phyloP scores from a whole-genome alignment of 2,797 vertebrate genomes.

The Sebastes baramenuke region DNA sequence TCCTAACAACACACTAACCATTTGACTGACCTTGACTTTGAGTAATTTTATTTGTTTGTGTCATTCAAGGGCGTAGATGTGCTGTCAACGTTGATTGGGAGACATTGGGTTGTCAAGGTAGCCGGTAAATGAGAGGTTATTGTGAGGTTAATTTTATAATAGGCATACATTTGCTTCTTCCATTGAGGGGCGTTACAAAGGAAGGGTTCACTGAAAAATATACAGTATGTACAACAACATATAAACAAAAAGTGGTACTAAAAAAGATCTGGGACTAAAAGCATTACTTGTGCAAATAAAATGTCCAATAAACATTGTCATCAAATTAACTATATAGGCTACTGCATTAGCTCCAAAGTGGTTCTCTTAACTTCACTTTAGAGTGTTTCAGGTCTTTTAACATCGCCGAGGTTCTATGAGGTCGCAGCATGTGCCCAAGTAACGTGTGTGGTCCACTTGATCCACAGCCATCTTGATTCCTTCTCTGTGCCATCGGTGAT shows the following conservation, averaged over 20 bases:
- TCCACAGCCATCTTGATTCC: not conserved
- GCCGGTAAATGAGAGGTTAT: not conserved
- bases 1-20: no score
- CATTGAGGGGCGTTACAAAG: not conserved
- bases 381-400: not conserved
- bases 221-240: not conserved
- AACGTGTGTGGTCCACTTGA: not conserved
- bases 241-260: not conserved
- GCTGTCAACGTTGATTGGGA: not conserved
- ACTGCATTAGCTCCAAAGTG: not conserved
- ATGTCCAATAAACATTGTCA: not conserved
- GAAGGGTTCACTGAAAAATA: not conserved
- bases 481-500: not conserved
- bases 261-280: not conserved
- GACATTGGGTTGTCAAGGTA: not conserved
- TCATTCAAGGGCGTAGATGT: not conserved
- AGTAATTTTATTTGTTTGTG: not conserved
- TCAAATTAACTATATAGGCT: not conserved
- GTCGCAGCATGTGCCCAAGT: not conserved
- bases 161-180: not conserved
- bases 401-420: not conserved
- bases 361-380: not conserved
- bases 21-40: not conserved
- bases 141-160: not conserved
- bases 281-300: not conserved